A percentile compares a stretch with the other conserved stretches of the same genome.
These are phyloP conservation scores for Eidolon helvum DNA, from an alignment of 2,113 vertebrate species.

Conservation along the genomic window DNA sequence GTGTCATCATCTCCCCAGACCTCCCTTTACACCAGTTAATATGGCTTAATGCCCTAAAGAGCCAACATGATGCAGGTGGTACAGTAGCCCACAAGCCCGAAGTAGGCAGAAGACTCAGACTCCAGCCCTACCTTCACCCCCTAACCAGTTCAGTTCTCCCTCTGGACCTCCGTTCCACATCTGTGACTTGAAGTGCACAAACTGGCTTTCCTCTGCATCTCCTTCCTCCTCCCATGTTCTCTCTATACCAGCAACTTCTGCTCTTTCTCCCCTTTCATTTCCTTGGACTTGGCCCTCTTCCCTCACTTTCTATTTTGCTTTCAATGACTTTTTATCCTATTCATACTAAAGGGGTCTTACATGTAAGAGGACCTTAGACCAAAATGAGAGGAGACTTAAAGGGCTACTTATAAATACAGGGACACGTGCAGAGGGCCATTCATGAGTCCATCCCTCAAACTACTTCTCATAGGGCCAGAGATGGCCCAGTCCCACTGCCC, in stretches of 20 bases:
- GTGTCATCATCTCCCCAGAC: too few species aligned
- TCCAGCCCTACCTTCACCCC: too few species aligned
- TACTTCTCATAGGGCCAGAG: background rate
- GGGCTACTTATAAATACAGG: background rate
- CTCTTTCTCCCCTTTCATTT: background rate
- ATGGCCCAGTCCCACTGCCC: background rate
- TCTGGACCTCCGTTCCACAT: background rate
- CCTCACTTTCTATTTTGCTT: background rate
- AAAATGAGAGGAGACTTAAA: background rate
- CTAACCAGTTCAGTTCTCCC: background rate
- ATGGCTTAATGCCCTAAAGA: background rate
- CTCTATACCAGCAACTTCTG: background rate
- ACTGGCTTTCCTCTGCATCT: rapidly evolving
- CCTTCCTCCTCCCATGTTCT: background rate
- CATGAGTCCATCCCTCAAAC: background rate
- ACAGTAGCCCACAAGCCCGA: background rate
- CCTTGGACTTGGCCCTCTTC: background rate
- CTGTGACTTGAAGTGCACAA: background rate
- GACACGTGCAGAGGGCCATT: too few species aligned
- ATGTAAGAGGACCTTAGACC: background rate
- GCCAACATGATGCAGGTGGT: background rate
- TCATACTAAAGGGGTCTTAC: background rate
- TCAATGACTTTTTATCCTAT: background rate
- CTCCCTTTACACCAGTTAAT: background rate
- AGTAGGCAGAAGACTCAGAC: background rate